These are phyloP conservation scores for Hippocampus barbouri DNA, from an alignment of 2,113 vertebrate genomes.

Conservation along the genomic window DNA sequence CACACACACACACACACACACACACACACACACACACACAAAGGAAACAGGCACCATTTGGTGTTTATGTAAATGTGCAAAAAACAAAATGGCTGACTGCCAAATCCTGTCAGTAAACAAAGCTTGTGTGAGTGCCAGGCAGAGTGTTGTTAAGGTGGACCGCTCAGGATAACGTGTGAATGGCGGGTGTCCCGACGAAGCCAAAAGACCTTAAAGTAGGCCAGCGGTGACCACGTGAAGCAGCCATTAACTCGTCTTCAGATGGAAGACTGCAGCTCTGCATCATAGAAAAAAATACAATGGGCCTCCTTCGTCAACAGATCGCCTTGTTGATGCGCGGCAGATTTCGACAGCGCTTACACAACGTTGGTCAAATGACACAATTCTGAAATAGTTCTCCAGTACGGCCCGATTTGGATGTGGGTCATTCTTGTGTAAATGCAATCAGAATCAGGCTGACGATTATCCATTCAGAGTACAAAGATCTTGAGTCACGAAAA, in stretches of 20 bases:
- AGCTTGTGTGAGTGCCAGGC: constrained; percentile 61
- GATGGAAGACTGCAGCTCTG: constrained; percentile 33
- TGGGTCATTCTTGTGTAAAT: background rate
- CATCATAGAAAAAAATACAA: constrained; percentile 34
- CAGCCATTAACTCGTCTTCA: constrained; percentile 48
- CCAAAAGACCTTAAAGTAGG: constrained; percentile 55
- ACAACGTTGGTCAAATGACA: background rate
- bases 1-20: constrained; percentile 12
- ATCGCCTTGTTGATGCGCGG: background rate
- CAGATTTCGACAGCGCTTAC: background rate
- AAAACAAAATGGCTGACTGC: constrained; percentile 74
- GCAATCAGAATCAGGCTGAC: background rate
- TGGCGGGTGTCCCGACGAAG: background rate
- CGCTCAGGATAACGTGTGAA: constrained; percentile 35
- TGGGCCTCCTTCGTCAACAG: constrained; percentile 1
- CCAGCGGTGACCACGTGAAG: constrained; percentile 41
- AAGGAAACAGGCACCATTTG: constrained; percentile 67
- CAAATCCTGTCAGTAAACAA: constrained; percentile 73
- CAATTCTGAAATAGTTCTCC: background rate
- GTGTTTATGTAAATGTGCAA: constrained; percentile 70
- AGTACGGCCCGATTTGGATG: background rate
- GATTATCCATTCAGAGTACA: background rate
- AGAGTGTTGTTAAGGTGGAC: constrained; percentile 63
- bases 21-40: constrained; percentile 30
- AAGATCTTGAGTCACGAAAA: too few relatives aligned